Percentiles rank a stretch among this genome's conserved stretches.
phyloP scores from a whole-genome alignment of 1,140 invertebrate genomes.

The Nasonia longicornis region DNA sequence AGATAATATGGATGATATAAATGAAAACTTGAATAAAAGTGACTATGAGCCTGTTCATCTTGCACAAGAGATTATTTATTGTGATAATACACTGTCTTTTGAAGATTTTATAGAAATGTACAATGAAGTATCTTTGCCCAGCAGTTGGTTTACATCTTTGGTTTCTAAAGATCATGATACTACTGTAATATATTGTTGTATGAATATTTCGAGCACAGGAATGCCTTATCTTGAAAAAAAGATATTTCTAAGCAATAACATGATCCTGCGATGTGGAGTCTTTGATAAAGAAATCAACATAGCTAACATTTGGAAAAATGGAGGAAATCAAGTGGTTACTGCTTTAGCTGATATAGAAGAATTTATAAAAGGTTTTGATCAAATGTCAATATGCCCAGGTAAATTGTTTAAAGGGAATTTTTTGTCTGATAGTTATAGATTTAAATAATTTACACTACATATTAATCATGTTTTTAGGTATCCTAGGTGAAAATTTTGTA shows the following conservation, averaged over 20 bases:
- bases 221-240: constrained; percentile 63
- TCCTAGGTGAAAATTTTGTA: constrained; percentile 40
- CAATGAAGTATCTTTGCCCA: constrained; percentile 60
- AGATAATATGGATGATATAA: not conserved
- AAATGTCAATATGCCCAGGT: constrained; percentile 61
- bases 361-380: constrained; percentile 62
- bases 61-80: constrained; percentile 19
- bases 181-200: constrained; percentile 60
- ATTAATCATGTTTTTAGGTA: constrained; percentile 33
- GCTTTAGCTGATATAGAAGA: constrained; percentile 60
- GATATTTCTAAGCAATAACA: constrained; percentile 62
- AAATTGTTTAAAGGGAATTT: constrained; percentile 1
- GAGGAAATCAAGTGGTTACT: constrained; percentile 52
- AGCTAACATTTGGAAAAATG: constrained; percentile 57
- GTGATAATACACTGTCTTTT: constrained; percentile 56
- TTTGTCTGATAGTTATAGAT: not conserved
- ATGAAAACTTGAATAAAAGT: constrained; percentile 8
- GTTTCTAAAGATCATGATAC: constrained; percentile 60
- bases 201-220: constrained; percentile 55
- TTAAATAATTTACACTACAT: not conserved
- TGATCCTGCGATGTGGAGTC: constrained; percentile 59
- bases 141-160: constrained; percentile 60
- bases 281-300: constrained; percentile 60
- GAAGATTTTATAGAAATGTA: constrained; percentile 64
- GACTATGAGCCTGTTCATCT: not conserved